Conservation (phyloP, 2,797 vertebrate genomes). For the Arremon aurantiirostris region DNA sequence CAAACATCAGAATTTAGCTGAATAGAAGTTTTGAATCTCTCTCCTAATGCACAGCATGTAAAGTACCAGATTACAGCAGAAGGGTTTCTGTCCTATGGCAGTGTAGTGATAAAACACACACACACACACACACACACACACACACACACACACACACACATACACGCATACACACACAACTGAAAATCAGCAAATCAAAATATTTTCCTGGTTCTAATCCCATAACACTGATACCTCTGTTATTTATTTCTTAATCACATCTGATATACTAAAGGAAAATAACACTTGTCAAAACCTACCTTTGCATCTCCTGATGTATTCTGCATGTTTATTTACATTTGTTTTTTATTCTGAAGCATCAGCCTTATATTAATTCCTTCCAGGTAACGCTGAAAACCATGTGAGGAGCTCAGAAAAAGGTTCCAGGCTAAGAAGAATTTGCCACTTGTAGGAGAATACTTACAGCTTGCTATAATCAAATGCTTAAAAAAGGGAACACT, state of each 20-base stretch:
- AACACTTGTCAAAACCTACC: not conserved
- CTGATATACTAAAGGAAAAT: not conserved
- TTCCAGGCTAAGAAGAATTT: not conserved
- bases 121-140: not conserved
- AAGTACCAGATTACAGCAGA: not conserved
- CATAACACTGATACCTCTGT: not conserved
- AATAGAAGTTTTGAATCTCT: not conserved
- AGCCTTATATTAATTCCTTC: not conserved
- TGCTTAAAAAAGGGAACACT: not conserved
- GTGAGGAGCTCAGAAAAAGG: not conserved
- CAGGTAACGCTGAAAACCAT: not conserved
- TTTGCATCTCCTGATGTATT: not conserved
- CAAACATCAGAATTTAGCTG: not conserved
- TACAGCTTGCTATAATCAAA: not conserved
- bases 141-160: not conserved
- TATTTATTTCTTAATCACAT: constrained; percentile 14
- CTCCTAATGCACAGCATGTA: not conserved
- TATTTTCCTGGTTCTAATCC: not conserved
- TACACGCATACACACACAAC: not conserved
- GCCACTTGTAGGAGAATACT: not conserved
- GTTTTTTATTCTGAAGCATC: not conserved
- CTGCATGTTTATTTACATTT: not conserved
- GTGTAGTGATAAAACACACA: not conserved
- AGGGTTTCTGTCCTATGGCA: not conserved
- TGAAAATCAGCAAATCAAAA: constrained; percentile 19